A percentile compares a stretch with the other conserved stretches of the same genome.
Evolutionary conservation across 2,888 invertebrate genomes (phyloP).

Genomic region (Gisinianus flammeolus): DNA sequence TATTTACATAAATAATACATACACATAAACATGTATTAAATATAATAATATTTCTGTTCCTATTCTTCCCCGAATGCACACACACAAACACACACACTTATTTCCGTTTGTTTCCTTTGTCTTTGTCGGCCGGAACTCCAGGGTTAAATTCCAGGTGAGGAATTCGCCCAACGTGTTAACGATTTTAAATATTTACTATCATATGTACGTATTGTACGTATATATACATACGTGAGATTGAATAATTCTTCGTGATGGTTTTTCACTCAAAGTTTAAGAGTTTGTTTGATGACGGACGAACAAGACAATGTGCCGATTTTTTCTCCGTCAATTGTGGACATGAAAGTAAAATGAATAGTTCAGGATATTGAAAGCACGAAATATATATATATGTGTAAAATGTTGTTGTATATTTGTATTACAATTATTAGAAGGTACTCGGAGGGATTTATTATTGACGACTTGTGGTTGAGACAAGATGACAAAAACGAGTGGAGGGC

Average conservation of each 20-base stretch:
- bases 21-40: no score
- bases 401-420: constrained; percentile 18
- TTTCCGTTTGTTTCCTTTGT: background rate
- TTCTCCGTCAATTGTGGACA: no score
- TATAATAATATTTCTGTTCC: background rate
- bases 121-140: background rate
- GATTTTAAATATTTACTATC: no score
- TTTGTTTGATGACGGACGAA: background rate
- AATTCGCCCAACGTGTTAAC: background rate
- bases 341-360: background rate
- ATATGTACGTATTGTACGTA: no score
- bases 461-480: constrained; percentile 18
- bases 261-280: no score
- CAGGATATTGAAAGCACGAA: no score
- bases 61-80: background rate
- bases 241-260: no score
- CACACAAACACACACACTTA: background rate
- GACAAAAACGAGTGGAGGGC: constrained; percentile 41
- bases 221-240: no score
- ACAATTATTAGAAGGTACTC: background rate
- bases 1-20: no score
- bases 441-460: background rate
- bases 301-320: no score
- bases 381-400: background rate
- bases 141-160: background rate